Evolutionary conservation across 2,888 invertebrate species (phyloP).

Genomic region (Congeria kusceri): DNA sequence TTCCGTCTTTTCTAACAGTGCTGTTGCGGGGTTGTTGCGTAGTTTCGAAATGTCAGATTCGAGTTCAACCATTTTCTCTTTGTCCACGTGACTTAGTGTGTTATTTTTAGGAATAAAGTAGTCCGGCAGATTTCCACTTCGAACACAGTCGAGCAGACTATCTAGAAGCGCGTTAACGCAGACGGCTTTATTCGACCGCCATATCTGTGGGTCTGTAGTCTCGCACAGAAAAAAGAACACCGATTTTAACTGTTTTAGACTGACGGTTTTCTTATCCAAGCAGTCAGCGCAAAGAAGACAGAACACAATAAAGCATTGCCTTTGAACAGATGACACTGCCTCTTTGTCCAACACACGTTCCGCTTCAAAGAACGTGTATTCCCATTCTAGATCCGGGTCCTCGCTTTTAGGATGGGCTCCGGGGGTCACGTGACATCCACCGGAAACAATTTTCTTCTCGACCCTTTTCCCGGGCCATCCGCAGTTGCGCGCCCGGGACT

Average conservation of each 20-base stretch:
- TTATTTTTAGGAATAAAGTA: constrained; percentile 74
- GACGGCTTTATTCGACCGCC: constrained; percentile 66
- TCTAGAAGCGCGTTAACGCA: constrained; percentile 68
- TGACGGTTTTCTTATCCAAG: constrained; percentile 57
- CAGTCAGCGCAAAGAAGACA: constrained; percentile 62
- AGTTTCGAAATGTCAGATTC: constrained; percentile 61
- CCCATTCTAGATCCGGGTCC: constrained; percentile 70
- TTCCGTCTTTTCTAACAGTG: constrained; percentile 55
- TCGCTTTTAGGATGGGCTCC: constrained; percentile 62
- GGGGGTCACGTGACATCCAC: constrained; percentile 69
- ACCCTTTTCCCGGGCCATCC: constrained; percentile 68
- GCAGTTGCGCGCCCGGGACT: constrained; percentile 58
- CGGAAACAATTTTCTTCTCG: constrained; percentile 61
- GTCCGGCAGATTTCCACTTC: constrained; percentile 64
- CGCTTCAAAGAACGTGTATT: constrained; percentile 69
- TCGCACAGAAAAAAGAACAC: constrained; percentile 72
- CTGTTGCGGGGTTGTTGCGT: constrained; percentile 56
- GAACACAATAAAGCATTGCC: constrained; percentile 69
- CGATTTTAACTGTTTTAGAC: constrained; percentile 65
- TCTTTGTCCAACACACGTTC: constrained; percentile 67
- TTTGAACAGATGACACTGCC: constrained; percentile 68
- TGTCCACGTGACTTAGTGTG: constrained; percentile 62
- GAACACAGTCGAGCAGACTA: constrained; percentile 62
- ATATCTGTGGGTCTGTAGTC: constrained; percentile 63
- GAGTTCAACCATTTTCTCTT: constrained; percentile 51